These are phyloP conservation scores for Drosophila ohnishii DNA, from an alignment of 1,140 invertebrate genomes.

Conservation along the genomic window DNA sequence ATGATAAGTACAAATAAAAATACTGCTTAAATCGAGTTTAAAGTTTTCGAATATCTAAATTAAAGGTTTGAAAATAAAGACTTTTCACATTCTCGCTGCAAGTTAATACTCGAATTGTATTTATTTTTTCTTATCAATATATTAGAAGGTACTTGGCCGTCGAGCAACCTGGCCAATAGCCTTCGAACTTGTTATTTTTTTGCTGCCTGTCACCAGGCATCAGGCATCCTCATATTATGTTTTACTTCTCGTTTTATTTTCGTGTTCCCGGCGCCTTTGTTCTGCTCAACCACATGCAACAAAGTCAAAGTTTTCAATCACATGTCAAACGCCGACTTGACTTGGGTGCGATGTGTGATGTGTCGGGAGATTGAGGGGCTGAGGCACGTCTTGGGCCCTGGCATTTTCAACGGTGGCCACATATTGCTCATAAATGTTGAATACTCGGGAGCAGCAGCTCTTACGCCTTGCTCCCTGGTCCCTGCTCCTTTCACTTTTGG, in stretches of 20 bases:
- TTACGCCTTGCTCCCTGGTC: not conserved
- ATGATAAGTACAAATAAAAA: too few species aligned
- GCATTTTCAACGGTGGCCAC: slow-evolving; percentile 71
- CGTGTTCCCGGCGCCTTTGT: slow-evolving; percentile 32
- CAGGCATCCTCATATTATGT: slow-evolving; percentile 51
- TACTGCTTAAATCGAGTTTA: too few species aligned
- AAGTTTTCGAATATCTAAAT: too few species aligned
- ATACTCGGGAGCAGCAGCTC: slow-evolving; percentile 20
- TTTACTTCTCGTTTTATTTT: slow-evolving; percentile 27
- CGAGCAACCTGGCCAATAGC: not conserved
- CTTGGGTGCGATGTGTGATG: slow-evolving; percentile 40
- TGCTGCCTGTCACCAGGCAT: slow-evolving; percentile 50
- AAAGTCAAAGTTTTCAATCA: slow-evolving; percentile 82
- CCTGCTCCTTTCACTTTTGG: slow-evolving; percentile 19
- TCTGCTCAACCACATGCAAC: slow-evolving; percentile 64
- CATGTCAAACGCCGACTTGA: slow-evolving; percentile 76
- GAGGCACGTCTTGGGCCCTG: slow-evolving; percentile 39
- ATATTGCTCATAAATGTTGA: slow-evolving; percentile 80
- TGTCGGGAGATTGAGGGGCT: slow-evolving; percentile 4
- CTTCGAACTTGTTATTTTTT: slow-evolving; percentile 12
- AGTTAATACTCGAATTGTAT: not conserved
- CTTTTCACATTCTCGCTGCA: too few species aligned
- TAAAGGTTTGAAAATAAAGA: too few species aligned
- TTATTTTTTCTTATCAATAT: not conserved
- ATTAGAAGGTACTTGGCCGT: not conserved